phyloP scores from a whole-genome alignment of 2,888 invertebrate genomes.

The Oeneis ivallda region DNA sequence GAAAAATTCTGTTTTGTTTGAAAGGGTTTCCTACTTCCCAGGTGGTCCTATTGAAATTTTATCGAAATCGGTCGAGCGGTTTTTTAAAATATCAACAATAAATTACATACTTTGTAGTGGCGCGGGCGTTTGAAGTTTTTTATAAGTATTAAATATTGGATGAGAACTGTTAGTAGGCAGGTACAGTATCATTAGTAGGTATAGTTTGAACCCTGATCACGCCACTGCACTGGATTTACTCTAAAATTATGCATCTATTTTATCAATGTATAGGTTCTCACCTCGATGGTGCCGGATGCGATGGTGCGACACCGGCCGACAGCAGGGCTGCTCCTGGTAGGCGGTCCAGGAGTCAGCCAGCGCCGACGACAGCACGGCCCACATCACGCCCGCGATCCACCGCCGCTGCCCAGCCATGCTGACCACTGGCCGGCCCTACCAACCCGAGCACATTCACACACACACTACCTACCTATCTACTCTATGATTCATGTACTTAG shows the following conservation, averaged over 20 bases:
- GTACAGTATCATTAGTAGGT: too few species aligned
- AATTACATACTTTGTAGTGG: too few species aligned
- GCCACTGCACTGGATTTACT: too few species aligned
- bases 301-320: slow-evolving; percentile 81
- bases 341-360: slow-evolving; percentile 84
- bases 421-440: slow-evolving; percentile 47
- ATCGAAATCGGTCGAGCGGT: too few species aligned
- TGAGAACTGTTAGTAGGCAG: too few species aligned
- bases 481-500: slow-evolving; percentile 50
- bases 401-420: slow-evolving; percentile 60
- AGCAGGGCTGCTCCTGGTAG: slow-evolving; percentile 85
- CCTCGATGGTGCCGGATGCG: slow-evolving; percentile 85
- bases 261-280: slow-evolving; percentile 50
- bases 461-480: slow-evolving; percentile 50
- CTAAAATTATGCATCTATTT: background rate
- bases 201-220: too few species aligned
- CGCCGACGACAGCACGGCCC: slow-evolving; percentile 69
- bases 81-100: too few species aligned
- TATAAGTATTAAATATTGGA: too few species aligned
- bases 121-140: too few species aligned
- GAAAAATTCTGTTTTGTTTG: too few species aligned
- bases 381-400: slow-evolving; percentile 64
- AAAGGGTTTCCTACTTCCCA: too few species aligned
- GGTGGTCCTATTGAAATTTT: too few species aligned
- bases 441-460: slow-evolving; percentile 57